phyloP scores from a whole-genome alignment of 2,797 vertebrate genomes.

The Fistularia commersonii region DNA sequence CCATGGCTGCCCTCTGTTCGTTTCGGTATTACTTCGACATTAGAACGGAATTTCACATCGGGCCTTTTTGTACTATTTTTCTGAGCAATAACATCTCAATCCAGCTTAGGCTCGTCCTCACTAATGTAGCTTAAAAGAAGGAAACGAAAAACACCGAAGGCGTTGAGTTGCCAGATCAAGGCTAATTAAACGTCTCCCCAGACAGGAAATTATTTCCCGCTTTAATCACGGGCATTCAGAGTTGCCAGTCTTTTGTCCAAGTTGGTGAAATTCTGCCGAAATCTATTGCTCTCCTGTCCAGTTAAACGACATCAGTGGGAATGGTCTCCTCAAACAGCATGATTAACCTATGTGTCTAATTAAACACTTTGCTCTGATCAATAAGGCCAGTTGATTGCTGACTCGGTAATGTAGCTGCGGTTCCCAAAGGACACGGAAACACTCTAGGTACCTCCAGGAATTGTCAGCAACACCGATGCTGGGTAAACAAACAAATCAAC shows the following conservation, averaged over 20 bases:
- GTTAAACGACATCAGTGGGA: conserved; percentile 57
- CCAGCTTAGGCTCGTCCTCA: conserved; percentile 1
- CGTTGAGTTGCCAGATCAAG: conserved; percentile 50
- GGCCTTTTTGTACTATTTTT: too few species aligned
- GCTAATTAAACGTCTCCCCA: conserved; percentile 69
- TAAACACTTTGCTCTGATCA: conserved; percentile 73
- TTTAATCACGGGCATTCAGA: conserved; percentile 69
- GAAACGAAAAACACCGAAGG: conserved; percentile 40
- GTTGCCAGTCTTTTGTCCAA: conserved; percentile 71
- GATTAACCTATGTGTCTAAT: conserved; percentile 73
- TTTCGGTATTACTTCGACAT: not conserved
- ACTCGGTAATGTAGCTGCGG: conserved; percentile 57
- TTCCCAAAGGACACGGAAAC: conserved; percentile 54
- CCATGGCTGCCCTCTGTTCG: too few species aligned
- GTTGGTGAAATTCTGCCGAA: conserved; percentile 58
- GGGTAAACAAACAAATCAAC: conserved; percentile 74
- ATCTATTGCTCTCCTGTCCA: conserved; percentile 68
- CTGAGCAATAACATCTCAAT: too few species aligned
- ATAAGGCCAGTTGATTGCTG: conserved; percentile 72
- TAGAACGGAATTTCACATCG: too few species aligned
- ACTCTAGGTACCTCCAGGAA: conserved; percentile 63
- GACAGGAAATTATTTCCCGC: conserved; percentile 66
- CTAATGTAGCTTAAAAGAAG: conserved; percentile 27
- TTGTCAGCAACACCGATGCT: conserved; percentile 62
- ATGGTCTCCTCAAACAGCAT: conserved; percentile 48